Evolutionary conservation across 2,797 vertebrate genomes (phyloP).

Genomic region (Karalla daura): DNA sequence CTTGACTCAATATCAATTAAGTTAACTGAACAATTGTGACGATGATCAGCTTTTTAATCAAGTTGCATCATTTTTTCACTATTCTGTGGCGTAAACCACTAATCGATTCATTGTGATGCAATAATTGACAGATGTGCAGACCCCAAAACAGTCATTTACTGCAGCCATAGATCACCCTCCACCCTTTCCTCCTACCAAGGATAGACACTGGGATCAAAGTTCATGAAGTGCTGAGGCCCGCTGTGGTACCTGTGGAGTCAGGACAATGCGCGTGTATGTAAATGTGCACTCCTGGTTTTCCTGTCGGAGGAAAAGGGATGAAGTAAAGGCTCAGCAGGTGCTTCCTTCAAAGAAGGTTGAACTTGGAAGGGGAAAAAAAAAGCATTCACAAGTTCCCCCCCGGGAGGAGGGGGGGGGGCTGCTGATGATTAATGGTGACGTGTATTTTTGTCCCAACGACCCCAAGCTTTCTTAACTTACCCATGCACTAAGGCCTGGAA

Average conservation of each 20-base stretch:
- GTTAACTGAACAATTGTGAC: too few relatives aligned
- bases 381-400: not conserved
- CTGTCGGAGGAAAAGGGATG: slow-evolving; percentile 56
- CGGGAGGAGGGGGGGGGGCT: too few relatives aligned
- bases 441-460: slow-evolving; percentile 20
- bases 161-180: too few relatives aligned
- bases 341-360: slow-evolving; percentile 48
- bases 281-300: slow-evolving; percentile 47
- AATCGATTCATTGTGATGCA: too few relatives aligned
- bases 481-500: not conserved
- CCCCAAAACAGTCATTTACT: too few relatives aligned
- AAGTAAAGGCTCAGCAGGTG: slow-evolving; percentile 55
- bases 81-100: too few relatives aligned
- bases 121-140: too few relatives aligned
- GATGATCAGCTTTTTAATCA: too few relatives aligned
- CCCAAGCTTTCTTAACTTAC: not conserved
- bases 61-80: too few relatives aligned
- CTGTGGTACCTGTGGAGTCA: slow-evolving; percentile 7
- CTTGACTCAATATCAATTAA: too few relatives aligned
- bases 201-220: slow-evolving; percentile 35
- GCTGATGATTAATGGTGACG: not conserved
- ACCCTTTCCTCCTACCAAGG: too few relatives aligned
- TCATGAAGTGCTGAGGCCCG: too few relatives aligned
- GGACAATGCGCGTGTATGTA: slow-evolving; percentile 3
- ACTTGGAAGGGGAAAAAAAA: slow-evolving; percentile 16